phyloP scores from a whole-genome alignment of 2,113 vertebrate species.

The Dicaeum eximium region DNA sequence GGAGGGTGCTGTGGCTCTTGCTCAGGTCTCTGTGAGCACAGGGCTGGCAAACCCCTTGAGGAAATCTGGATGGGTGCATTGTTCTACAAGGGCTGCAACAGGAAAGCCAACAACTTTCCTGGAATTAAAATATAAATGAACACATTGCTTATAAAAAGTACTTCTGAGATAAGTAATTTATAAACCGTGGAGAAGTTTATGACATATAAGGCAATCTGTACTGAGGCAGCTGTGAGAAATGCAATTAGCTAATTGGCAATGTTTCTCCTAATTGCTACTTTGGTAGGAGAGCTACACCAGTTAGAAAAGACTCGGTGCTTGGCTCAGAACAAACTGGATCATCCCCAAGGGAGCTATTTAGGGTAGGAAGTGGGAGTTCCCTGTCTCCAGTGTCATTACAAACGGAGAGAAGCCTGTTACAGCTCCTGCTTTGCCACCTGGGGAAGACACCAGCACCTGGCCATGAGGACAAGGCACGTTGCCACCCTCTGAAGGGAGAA shows the following conservation, averaged over 20 bases:
- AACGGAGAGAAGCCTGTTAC: not conserved
- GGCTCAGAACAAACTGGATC: not conserved
- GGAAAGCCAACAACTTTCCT: constrained; percentile 53
- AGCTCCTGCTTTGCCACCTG: not conserved
- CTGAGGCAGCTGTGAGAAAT: constrained; percentile 16
- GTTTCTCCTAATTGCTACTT: constrained; percentile 17
- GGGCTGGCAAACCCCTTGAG: not conserved
- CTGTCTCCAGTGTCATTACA: not conserved
- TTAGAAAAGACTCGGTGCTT: not conserved
- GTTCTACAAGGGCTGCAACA: not conserved
- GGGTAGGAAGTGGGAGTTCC: constrained; percentile 20
- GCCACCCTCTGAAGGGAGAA: not conserved
- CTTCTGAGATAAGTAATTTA: constrained; percentile 24
- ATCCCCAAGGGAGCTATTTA: not conserved
- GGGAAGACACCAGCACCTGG: not conserved
- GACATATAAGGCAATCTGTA: constrained; percentile 51
- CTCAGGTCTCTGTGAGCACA: not conserved
- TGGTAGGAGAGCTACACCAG: not conserved
- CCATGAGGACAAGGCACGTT: not conserved
- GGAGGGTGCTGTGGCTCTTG: not conserved
- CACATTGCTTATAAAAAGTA: not conserved
- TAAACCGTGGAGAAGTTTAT: not conserved
- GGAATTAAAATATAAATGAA: constrained; percentile 47
- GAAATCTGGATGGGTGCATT: constrained; percentile 19
- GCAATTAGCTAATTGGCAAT: constrained; percentile 49